A percentile compares a stretch with the other conserved stretches of the same genome.
Conservation (phyloP, 2,797 vertebrate genomes). For the Gymnothorax reevesii region DNA sequence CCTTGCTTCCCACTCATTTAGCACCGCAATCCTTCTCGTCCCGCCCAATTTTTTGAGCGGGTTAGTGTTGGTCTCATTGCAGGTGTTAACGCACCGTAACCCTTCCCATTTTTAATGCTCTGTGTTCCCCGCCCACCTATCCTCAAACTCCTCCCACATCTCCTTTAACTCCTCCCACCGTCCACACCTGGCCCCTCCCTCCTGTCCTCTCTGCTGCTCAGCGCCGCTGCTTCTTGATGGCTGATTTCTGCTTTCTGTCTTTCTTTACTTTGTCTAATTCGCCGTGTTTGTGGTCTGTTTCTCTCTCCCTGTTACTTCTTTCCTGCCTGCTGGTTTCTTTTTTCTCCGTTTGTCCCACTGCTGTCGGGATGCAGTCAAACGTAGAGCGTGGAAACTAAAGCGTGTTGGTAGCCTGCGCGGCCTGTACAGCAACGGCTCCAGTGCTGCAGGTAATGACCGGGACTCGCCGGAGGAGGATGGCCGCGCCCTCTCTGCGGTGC, state of each 20-base stretch:
- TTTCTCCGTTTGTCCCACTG: slow-evolving; percentile 67
- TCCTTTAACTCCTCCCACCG: not conserved
- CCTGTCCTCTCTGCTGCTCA: slow-evolving; percentile 47
- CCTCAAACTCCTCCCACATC: not conserved
- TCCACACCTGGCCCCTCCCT: not conserved
- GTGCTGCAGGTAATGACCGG: slow-evolving; percentile 80
- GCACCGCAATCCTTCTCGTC: too few species aligned
- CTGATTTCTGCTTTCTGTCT: slow-evolving; percentile 21
- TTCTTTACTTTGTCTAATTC: slow-evolving; percentile 44
- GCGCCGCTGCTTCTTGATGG: slow-evolving; percentile 55
- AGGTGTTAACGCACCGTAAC: not conserved
- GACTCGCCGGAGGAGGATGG: not conserved
- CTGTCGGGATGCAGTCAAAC: slow-evolving; percentile 88
- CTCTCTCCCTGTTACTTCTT: slow-evolving; percentile 34
- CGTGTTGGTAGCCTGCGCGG: slow-evolving; percentile 90
- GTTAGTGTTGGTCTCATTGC: too few species aligned
- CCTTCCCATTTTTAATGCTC: not conserved
- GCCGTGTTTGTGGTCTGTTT: slow-evolving; percentile 44
- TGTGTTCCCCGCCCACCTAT: not conserved
- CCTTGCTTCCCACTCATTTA: too few species aligned
- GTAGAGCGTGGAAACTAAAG: slow-evolving; percentile 91
- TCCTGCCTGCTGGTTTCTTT: slow-evolving; percentile 43
- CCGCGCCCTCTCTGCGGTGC: slow-evolving; percentile 21
- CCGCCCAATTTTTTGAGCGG: too few species aligned
- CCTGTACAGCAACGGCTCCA: slow-evolving; percentile 86